These are phyloP conservation scores for Drosophila ustulata DNA, from an alignment of 2,888 invertebrate genomes.

Conservation along the genomic window DNA sequence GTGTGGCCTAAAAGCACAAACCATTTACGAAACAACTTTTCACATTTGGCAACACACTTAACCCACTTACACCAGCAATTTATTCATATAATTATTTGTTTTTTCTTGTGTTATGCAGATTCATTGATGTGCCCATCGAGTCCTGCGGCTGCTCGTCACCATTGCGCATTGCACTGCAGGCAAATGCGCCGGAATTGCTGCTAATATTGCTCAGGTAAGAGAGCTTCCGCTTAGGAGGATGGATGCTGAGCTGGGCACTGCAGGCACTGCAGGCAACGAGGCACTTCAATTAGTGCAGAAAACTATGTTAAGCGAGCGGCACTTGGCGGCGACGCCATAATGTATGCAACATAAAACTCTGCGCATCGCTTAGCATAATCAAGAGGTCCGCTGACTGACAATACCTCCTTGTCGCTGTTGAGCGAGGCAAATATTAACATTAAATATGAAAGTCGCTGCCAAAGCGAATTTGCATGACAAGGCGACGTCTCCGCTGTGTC, in stretches of 20 bases:
- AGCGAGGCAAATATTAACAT: conserved; percentile 70
- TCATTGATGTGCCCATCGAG: conserved; percentile 93
- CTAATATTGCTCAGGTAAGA: conserved; percentile 88
- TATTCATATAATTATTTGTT: conserved; percentile 3
- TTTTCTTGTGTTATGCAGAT: conserved; percentile 79
- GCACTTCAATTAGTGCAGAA: conserved; percentile 71
- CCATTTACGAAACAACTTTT: conserved; percentile 12
- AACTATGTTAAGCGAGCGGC: conserved; percentile 65
- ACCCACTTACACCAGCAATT: conserved; percentile 29
- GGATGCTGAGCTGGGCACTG: background rate
- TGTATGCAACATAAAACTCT: conserved; percentile 68
- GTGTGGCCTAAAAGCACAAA: conserved; percentile 37
- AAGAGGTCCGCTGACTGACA: conserved; percentile 59
- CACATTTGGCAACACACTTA: conserved; percentile 9
- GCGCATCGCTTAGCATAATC: conserved; percentile 74
- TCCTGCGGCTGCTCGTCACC: conserved; percentile 92
- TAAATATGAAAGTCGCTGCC: conserved; percentile 77
- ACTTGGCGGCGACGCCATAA: conserved; percentile 57
- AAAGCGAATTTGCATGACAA: conserved; percentile 79
- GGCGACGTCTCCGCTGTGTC: conserved; percentile 78
- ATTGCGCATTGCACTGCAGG: conserved; percentile 90
- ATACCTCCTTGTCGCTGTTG: conserved; percentile 28
- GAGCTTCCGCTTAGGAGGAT: conserved; percentile 13
- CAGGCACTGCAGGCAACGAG: conserved; percentile 9
- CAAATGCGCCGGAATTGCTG: conserved; percentile 91